Evolutionary conservation across 1,140 invertebrate species (phyloP), one percentile per base, ranked within the genome.

Genomic region (Coenobita brevimanus): DNA sequence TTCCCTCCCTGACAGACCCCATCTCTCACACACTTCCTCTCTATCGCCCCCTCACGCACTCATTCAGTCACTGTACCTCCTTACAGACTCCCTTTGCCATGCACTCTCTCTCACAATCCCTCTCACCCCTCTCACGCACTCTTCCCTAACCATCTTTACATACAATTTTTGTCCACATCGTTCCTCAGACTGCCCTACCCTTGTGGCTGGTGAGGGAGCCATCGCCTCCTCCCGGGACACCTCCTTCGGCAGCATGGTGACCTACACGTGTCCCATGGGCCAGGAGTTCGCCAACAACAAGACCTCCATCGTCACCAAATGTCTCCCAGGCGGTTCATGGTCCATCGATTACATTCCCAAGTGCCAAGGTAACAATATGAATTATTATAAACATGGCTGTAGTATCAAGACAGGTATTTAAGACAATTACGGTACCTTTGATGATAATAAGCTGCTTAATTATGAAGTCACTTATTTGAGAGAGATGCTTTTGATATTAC

Each of bases 241-340:
- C 38, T 96, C 97, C 69, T 98, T 98, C 93, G 97, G 97, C 89
- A 98, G 97, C 62, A 93, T 95, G 57, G 96, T 98, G 57, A 96
- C 95, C 62, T 98, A 98, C 91, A 96, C 97, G 10, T 99, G 98
- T 92, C 97, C 97, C 0, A 94, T 96, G 91, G 98, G 98, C 46
- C 97, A 98, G 93, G 97, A 99, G 93, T 99, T 99, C 92, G 96
- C 97, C 27, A 98, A 97, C 80, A 97, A 97, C 90, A 96, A 96
- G 92, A 93, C 95, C 67, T 95, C 95, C 91, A 96, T 98, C 89
- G 95, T 95, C 6, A 97, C 97, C 0, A 95, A 96, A 92, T 98
- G 97, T 93, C 92, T 96, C 90, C 96, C 95, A 90, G 97, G 97
- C 91, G 98, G 98, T 79, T 96, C 97, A 92, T 99, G 98, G 98